Conservation (phyloP, 2,797 vertebrate species). For the Dicrostonyx torquatus region DNA sequence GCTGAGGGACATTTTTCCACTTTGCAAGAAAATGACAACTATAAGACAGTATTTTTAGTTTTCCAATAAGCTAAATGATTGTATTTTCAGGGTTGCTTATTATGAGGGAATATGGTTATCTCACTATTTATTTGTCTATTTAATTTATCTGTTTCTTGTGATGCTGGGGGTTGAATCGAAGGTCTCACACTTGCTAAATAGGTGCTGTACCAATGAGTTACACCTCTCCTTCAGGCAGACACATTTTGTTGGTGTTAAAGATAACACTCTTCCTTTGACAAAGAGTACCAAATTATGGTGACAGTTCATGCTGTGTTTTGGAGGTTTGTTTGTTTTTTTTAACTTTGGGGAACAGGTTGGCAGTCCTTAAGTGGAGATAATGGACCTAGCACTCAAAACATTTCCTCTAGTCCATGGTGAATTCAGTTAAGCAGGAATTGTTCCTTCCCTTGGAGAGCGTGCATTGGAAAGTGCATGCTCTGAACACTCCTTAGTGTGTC, state of each 20-base stretch:
- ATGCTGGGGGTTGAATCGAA: not conserved
- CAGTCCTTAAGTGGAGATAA: not conserved
- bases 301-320: not conserved
- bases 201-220: not conserved
- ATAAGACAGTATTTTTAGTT: not conserved
- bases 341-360: not conserved
- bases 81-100: not conserved
- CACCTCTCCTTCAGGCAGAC: not conserved
- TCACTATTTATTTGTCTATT: not conserved
- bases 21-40: constrained; percentile 6
- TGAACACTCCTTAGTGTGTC: not conserved
- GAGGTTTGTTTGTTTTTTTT: not conserved
- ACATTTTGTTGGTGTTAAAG: not conserved
- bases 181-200: not conserved
- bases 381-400: not conserved
- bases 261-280: not conserved
- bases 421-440: not conserved
- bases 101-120: not conserved
- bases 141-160: not conserved
- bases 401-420: not conserved
- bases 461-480: not conserved
- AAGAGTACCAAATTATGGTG: not conserved
- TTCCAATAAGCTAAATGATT: constrained; percentile 24
- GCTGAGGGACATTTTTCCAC: not conserved
- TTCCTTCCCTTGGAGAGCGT: not conserved